phyloP scores from a whole-genome alignment of 1,140 invertebrate species.

The Drosophila melanica region DNA sequence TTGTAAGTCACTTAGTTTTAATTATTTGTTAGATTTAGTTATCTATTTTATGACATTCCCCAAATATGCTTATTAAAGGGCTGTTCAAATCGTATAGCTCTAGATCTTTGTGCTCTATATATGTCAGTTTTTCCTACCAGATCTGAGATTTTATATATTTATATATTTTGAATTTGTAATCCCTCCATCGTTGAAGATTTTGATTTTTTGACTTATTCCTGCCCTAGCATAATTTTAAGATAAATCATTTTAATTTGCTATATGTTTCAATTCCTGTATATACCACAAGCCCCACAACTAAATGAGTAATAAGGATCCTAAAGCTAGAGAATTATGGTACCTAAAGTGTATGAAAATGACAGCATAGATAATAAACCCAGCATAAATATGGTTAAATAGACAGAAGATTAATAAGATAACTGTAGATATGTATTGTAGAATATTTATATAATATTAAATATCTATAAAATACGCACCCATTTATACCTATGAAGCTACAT shows the following conservation, averaged over 20 bases:
- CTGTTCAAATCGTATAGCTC: slow-evolving; percentile 14
- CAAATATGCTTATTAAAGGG: neutral
- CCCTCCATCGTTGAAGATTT: too few species aligned
- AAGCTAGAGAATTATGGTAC: slow-evolving; percentile 72
- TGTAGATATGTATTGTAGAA: slow-evolving; percentile 76
- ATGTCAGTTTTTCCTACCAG: slow-evolving; percentile 11
- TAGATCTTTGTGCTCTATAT: slow-evolving; percentile 14
- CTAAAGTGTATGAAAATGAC: slow-evolving; percentile 59
- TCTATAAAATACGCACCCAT: slow-evolving; percentile 19
- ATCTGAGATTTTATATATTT: slow-evolving; percentile 7
- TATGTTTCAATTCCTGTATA: slow-evolving; percentile 65
- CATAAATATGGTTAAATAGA: slow-evolving; percentile 14
- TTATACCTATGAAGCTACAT: slow-evolving; percentile 49
- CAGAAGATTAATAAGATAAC: slow-evolving; percentile 55
- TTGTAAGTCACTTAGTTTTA: slow-evolving; percentile 54
- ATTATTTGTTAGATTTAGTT: slow-evolving; percentile 35
- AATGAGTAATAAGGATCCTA: slow-evolving; percentile 56
- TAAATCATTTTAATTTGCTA: slow-evolving; percentile 23
- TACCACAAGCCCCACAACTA: slow-evolving; percentile 54
- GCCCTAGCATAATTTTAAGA: neutral
- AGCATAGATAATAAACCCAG: slow-evolving; percentile 57
- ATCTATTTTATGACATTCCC: slow-evolving; percentile 11
- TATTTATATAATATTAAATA: slow-evolving; percentile 39
- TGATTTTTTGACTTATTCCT: neutral
- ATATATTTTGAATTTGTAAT: neutral